Evolutionary conservation across 2,888 invertebrate species (phyloP).

Genomic region (Lymantria monacha): DNA sequence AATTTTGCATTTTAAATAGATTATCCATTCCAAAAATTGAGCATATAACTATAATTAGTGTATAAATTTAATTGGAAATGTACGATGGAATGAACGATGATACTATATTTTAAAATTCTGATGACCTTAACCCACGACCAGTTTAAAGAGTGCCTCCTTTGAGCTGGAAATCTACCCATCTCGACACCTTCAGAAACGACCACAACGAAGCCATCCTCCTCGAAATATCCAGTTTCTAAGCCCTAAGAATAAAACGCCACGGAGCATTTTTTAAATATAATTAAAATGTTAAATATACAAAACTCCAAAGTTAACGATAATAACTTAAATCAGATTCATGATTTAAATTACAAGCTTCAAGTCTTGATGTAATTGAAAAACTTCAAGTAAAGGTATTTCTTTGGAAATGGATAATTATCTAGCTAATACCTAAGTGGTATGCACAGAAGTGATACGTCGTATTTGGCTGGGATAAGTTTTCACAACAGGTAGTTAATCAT

Average conservation of each 20-base stretch:
- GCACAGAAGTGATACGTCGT: too few relatives aligned
- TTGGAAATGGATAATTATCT: too few relatives aligned
- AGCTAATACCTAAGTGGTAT: too few relatives aligned
- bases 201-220: slow-evolving; percentile 82
- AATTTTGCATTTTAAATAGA: neutral
- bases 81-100: slow-evolving; percentile 72
- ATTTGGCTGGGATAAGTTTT: too few relatives aligned
- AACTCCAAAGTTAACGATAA: slow-evolving; percentile 17
- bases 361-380: slow-evolving; percentile 10
- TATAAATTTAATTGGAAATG: slow-evolving; percentile 42
- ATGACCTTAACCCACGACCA: slow-evolving; percentile 88
- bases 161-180: slow-evolving; percentile 84
- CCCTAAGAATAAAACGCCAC: slow-evolving; percentile 71
- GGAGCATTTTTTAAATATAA: slow-evolving; percentile 48
- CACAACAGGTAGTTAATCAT: too few relatives aligned
- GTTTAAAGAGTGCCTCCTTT: slow-evolving; percentile 83
- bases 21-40: neutral
- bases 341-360: slow-evolving; percentile 11
- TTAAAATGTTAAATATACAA: slow-evolving; percentile 19
- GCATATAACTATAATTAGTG: neutral
- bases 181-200: slow-evolving; percentile 84
- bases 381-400: too few relatives aligned
- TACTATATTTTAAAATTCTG: slow-evolving; percentile 59
- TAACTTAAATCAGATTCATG: slow-evolving; percentile 3
- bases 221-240: slow-evolving; percentile 83